Evolutionary conservation across 2,888 invertebrate genomes (phyloP).

Genomic region (Salpingus planirostris): DNA sequence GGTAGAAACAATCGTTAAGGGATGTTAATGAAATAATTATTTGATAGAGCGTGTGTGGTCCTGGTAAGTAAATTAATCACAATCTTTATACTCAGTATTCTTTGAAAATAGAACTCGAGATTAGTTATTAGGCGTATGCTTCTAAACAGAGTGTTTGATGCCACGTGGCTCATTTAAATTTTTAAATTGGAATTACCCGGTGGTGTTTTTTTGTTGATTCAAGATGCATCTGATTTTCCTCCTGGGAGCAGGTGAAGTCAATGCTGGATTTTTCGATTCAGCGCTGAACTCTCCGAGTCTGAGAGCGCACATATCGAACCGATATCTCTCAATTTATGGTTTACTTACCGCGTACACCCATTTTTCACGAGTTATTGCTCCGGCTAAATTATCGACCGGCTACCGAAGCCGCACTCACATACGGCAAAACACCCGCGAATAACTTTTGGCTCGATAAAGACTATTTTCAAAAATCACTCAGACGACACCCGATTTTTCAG

Average conservation of each 20-base stretch:
- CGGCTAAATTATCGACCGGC: no score
- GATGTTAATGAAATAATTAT: no score
- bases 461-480: no score
- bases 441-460: no score
- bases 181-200: constrained; percentile 23
- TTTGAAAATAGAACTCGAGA: no score
- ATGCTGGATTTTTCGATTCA: constrained; percentile 4
- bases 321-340: constrained; percentile 4
- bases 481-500: no score
- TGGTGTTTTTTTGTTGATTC: constrained; percentile 20
- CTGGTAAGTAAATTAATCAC: constrained; percentile 12
- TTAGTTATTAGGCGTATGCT: constrained; percentile 8
- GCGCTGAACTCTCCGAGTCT: constrained; percentile 1
- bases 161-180: constrained; percentile 24
- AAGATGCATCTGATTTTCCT: constrained; percentile 20
- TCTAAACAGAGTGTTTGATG: constrained; percentile 7
- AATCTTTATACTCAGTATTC: no score
- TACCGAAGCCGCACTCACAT: no score
- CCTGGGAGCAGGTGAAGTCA: constrained; percentile 19
- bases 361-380: no score
- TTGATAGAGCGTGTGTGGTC: constrained; percentile 15
- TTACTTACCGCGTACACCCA: not conserved
- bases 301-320: constrained; percentile 2
- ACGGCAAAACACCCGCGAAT: no score
- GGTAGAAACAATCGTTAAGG: no score